These are phyloP conservation scores for Desoria tigrina DNA, from an alignment of 2,888 invertebrate species.

Conservation along the genomic window DNA sequence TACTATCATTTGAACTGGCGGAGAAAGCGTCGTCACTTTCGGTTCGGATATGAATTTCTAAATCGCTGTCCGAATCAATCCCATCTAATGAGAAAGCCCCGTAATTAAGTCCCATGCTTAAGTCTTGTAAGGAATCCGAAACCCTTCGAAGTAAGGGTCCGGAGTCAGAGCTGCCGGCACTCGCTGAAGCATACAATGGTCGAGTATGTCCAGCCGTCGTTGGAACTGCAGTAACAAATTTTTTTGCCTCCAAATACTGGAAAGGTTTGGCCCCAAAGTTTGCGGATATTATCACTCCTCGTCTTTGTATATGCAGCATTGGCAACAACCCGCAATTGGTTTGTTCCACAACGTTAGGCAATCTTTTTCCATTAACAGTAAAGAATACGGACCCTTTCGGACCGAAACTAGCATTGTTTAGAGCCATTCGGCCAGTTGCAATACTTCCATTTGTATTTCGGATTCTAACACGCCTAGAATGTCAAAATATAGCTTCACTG, in stretches of 20 bases:
- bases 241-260: constrained; percentile 28
- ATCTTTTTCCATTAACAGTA: constrained; percentile 56
- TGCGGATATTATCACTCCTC: constrained; percentile 56
- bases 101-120: constrained; percentile 27
- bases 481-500: no score
- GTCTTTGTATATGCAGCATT: constrained; percentile 58
- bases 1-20: constrained; percentile 11
- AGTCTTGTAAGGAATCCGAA: constrained; percentile 34
- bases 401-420: constrained; percentile 37
- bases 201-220: constrained; percentile 18
- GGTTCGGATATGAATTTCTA: constrained; percentile 14
- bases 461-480: constrained; percentile 2
- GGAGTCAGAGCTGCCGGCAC: constrained; percentile 24
- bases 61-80: constrained; percentile 22
- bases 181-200: constrained; percentile 49
- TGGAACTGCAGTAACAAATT: background rate
- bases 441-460: background rate
- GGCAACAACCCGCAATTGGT: constrained; percentile 57
- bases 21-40: constrained; percentile 16
- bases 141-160: constrained; percentile 27
- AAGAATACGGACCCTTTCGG: constrained; percentile 57
- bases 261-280: constrained; percentile 57
- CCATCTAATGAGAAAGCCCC: constrained; percentile 14
- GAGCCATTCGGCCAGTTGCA: background rate
- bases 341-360: constrained; percentile 56